phyloP scores from a whole-genome alignment of 1,140 invertebrate genomes.

The Saccostrea cuccullata region DNA sequence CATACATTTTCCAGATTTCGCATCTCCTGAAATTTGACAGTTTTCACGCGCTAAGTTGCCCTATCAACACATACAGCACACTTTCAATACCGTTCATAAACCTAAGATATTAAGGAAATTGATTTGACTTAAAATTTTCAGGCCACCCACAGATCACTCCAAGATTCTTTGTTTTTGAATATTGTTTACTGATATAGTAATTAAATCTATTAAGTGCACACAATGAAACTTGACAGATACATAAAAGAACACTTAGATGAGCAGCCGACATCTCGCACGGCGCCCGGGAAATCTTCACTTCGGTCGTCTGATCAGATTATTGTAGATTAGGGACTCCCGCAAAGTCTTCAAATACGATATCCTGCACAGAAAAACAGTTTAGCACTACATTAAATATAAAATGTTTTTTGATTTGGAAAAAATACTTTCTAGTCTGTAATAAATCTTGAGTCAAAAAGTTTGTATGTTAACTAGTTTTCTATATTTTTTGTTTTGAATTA shows the following conservation, averaged over 20 bases:
- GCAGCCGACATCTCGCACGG: not conserved
- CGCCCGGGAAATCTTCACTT: not conserved
- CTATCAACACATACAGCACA: not conserved
- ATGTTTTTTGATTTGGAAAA: too few relatives aligned
- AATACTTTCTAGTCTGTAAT: too few relatives aligned
- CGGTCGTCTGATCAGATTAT: not conserved
- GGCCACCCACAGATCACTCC: not conserved
- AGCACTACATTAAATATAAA: too few relatives aligned
- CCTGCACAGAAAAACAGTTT: too few relatives aligned
- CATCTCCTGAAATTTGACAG: slow-evolving; percentile 10
- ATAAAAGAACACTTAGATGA: slow-evolving; percentile 7
- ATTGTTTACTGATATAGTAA: not conserved
- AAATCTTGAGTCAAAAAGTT: too few relatives aligned
- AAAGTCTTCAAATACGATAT: not conserved
- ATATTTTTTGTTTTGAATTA: too few relatives aligned
- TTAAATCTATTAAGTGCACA: not conserved
- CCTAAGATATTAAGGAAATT: not conserved
- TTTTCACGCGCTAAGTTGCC: not conserved
- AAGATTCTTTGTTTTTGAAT: not conserved
- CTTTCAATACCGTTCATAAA: not conserved
- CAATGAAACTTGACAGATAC: not conserved
- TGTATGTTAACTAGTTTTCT: too few relatives aligned
- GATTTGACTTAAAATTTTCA: slow-evolving; percentile 3
- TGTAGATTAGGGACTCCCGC: not conserved
- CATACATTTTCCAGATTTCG: slow-evolving; percentile 13